These are phyloP conservation scores for Callospermophilus lateralis DNA, from an alignment of 2,113 vertebrate genomes.

Conservation along the genomic window DNA sequence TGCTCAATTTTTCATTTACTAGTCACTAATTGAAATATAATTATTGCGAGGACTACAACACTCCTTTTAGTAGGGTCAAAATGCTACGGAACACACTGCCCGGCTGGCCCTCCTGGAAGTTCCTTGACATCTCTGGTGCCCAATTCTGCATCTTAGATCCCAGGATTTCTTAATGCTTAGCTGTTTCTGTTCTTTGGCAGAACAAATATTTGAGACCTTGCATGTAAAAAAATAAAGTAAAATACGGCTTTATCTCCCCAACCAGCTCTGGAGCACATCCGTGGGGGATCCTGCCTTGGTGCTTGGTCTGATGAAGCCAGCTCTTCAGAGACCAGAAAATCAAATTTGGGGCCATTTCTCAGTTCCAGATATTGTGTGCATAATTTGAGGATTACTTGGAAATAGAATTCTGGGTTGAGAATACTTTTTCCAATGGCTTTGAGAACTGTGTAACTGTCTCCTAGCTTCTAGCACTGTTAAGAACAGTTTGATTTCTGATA, in stretches of 20 bases:
- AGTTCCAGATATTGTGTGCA: too few species aligned
- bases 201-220: not conserved
- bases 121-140: not conserved
- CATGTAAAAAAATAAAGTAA: not conserved
- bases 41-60: not conserved
- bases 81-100: not conserved
- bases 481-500: not conserved
- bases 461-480: not conserved
- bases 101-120: not conserved
- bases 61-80: not conserved
- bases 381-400: not conserved
- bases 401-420: constrained; percentile 22
- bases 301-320: too few species aligned
- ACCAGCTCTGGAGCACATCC: too few species aligned
- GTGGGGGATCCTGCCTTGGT: too few species aligned
- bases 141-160: not conserved
- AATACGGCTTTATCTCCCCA: too few species aligned
- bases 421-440: not conserved
- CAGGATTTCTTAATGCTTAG: not conserved
- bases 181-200: not conserved
- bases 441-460: not conserved
- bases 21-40: not conserved
- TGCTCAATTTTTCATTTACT: not conserved
- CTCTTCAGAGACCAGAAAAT: too few species aligned
- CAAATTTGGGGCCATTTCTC: too few species aligned